These are phyloP conservation scores for Lasiurus borealis DNA, from an alignment of 2,113 vertebrate species.

Conservation along the genomic window DNA sequence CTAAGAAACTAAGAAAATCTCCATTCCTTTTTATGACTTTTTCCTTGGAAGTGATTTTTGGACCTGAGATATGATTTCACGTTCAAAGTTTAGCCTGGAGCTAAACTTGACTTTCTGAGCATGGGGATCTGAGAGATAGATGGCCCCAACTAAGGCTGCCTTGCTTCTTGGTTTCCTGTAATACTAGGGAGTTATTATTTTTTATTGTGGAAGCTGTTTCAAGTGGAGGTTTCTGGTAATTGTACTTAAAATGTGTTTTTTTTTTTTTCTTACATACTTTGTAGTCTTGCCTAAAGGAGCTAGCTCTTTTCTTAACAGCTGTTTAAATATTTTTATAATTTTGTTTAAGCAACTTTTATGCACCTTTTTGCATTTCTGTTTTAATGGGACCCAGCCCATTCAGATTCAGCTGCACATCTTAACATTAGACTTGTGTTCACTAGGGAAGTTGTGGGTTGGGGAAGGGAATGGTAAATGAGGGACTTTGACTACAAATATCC, in stretches of 20 bases:
- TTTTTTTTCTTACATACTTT: not conserved
- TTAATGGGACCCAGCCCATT: not conserved
- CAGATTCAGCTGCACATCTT: not conserved
- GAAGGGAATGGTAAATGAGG: constrained; percentile 31
- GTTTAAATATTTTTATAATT: constrained; percentile 7
- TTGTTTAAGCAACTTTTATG: not conserved
- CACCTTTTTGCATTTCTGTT: constrained; percentile 3
- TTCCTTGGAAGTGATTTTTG: not conserved
- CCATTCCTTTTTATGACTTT: not conserved
- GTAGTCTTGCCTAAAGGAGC: not conserved
- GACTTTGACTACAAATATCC: constrained; percentile 62
- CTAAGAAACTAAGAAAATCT: not conserved
- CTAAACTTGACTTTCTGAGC: not conserved
- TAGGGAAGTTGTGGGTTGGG: not conserved
- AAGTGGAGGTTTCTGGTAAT: not conserved
- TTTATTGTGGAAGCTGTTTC: not conserved
- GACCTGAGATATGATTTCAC: not conserved
- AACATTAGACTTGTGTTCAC: not conserved
- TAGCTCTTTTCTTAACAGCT: not conserved
- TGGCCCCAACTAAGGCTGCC: not conserved
- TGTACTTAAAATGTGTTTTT: not conserved
- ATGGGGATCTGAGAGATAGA: not conserved
- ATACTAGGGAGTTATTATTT: not conserved
- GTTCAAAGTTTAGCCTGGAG: not conserved
- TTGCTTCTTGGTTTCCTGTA: not conserved